Base-by-base conservation (phyloP, 2,113 vertebrate species). In the Eira barbara region DNA sequence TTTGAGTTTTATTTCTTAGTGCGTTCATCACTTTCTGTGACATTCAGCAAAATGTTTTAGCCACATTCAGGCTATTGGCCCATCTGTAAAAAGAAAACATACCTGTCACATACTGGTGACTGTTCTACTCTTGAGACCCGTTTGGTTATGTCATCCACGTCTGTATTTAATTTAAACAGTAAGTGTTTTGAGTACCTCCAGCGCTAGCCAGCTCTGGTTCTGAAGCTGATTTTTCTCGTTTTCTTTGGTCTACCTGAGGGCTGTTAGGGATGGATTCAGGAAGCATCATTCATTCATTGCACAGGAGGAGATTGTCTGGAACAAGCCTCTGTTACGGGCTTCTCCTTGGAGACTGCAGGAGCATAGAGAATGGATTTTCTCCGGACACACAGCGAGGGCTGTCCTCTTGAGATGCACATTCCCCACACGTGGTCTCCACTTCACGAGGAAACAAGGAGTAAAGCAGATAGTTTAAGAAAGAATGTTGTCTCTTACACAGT, bases 271-370 rank as follows among this genome's bases (percentile, higher is more conserved):
- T 59, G 73, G 67, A 57, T 39, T 89, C 49, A 61, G 59, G 69
- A 83, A 57, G 45, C 1, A 0, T 9, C 34, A 23, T 39, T 73
- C 11, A 20, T 29, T 71, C 27, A 7, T 0, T 52, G 36, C 39
- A 34, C n/a, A 1, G 14, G 59, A 63, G 20, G 4, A 78, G 73
- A 5, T 14, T 2, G 21, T 57, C 0, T 9, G 42, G 67, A 17
- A 6, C 31, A 59, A 0, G 3, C n/a, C 11, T 6, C 9, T 45
- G 0, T 65, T 36, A 1, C 0, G 39, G 25, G 69, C 71, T 52
- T 39, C 74, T 92, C 39, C 21, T 9, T 0, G 69, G 61, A 61
- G 59, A 29, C 39, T 17, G 1, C 10, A 23, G 80, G 42, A 83
- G 76, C 2, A 4, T 4, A 1, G 9, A 17, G 29, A 23, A 7